Conservation (phyloP, 1,140 invertebrate species). For the Atta texana region DNA sequence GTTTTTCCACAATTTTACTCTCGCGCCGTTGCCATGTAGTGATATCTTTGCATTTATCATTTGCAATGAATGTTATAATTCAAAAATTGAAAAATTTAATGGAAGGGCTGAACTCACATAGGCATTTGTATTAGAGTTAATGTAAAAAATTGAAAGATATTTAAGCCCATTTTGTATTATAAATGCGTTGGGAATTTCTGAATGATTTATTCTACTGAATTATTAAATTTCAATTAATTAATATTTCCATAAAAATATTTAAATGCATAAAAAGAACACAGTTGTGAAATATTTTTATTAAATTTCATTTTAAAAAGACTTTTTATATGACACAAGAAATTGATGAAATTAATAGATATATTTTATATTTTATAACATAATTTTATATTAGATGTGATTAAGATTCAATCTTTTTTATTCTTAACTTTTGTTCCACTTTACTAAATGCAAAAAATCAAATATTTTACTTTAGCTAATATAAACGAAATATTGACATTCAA, state of each 20-base stretch:
- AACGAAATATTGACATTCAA: slow-evolving; percentile 26
- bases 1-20: background rate
- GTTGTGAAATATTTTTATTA: slow-evolving; percentile 17
- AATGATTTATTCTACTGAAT: slow-evolving; percentile 1
- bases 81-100: slow-evolving; percentile 9
- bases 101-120: too few species aligned
- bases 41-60: background rate
- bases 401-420: background rate
- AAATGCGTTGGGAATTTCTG: background rate
- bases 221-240: background rate
- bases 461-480: slow-evolving; percentile 42
- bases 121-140: background rate
- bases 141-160: background rate
- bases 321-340: background rate
- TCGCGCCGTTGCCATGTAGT: background rate
- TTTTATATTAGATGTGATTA: background rate
- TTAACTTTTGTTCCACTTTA: slow-evolving; percentile 19
- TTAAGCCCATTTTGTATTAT: background rate
- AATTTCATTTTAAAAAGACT: background rate
- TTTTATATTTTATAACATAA: background rate
- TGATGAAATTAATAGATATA: background rate
- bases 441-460: slow-evolving; percentile 48
- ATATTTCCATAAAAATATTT: slow-evolving; percentile 5
- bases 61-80: background rate
- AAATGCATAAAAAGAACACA: background rate